phyloP scores from a whole-genome alignment of 2,888 invertebrate species.

The Podabrus alpinus region DNA sequence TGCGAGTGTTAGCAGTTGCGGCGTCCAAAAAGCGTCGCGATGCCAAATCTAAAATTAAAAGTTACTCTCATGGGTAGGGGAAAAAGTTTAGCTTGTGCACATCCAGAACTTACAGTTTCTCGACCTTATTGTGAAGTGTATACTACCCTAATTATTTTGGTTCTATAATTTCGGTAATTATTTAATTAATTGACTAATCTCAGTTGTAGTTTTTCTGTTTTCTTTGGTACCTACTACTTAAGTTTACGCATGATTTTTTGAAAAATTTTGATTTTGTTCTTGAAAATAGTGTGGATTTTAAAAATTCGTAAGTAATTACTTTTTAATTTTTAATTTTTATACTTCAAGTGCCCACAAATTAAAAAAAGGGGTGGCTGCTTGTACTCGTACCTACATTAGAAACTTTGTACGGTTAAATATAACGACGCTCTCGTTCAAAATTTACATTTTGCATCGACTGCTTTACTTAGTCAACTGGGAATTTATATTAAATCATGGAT shows the following conservation, averaged over 20 bases:
- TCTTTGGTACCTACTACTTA: background rate
- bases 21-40: conserved; percentile 55
- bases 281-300: background rate
- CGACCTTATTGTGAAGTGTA: conserved; percentile 46
- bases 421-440: background rate
- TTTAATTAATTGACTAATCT: background rate
- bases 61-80: conserved; percentile 34
- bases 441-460: background rate
- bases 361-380: background rate
- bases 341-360: background rate
- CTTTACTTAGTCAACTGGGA: background rate
- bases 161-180: conserved; percentile 16
- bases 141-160: conserved; percentile 33
- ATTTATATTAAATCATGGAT: background rate
- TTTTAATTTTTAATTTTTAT: background rate
- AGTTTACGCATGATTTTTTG: background rate
- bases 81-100: conserved; percentile 43
- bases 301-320: background rate
- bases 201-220: background rate
- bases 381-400: background rate
- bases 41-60: conserved; percentile 69
- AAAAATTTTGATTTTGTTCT: background rate
- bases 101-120: conserved; percentile 52
- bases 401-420: background rate
- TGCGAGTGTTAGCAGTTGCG: conserved; percentile 13